Evolutionary conservation across 2,888 invertebrate species (phyloP).

Genomic region (Chironomus tentans): DNA sequence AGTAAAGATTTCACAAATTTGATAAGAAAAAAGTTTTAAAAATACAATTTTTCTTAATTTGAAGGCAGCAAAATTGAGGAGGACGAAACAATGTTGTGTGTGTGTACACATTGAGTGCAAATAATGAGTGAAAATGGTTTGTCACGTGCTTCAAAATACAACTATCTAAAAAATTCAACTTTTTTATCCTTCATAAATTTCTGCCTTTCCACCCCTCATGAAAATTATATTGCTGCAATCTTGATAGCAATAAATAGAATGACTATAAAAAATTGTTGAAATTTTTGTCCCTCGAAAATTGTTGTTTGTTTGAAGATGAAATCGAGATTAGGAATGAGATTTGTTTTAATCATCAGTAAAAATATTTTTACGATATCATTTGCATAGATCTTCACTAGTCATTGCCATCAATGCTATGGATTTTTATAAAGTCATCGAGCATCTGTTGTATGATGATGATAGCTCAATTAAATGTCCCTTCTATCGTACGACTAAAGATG

Average conservation of each 20-base stretch:
- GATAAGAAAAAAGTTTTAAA: too few relatives aligned
- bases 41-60: too few relatives aligned
- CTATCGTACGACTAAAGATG: background rate
- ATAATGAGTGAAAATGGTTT: constrained; percentile 12
- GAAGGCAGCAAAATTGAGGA: background rate
- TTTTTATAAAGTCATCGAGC: constrained; percentile 22
- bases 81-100: background rate
- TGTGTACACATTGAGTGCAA: background rate
- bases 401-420: background rate
- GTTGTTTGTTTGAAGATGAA: background rate
- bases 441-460: constrained; percentile 25
- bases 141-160: constrained; percentile 18
- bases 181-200: too few relatives aligned
- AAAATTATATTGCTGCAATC: background rate
- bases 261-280: constrained; percentile 4
- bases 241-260: background rate
- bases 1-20: too few relatives aligned
- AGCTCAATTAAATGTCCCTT: constrained; percentile 20
- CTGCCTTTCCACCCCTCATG: background rate
- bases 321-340: background rate
- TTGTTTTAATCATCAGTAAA: background rate
- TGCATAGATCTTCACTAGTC: constrained; percentile 8
- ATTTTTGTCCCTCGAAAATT: background rate
- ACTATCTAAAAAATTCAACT: constrained; percentile 3
- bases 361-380: background rate